phyloP scores from a whole-genome alignment of 2,888 invertebrate species.

The Gortyna flavago region DNA sequence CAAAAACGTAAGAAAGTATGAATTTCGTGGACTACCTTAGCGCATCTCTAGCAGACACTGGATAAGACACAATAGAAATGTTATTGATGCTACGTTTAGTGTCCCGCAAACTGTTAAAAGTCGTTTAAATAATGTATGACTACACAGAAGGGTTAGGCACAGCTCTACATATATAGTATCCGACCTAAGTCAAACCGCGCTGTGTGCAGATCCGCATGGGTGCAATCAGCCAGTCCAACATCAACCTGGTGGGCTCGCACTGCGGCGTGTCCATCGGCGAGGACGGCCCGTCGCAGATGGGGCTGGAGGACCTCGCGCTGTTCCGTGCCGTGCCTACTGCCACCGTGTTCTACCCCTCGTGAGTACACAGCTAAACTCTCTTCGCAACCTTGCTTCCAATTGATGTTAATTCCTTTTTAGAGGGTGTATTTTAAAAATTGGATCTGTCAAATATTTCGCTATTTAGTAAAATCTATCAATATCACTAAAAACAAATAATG shows the following conservation, averaged over 20 bases:
- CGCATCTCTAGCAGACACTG: too few species aligned
- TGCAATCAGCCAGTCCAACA: constrained; percentile 99
- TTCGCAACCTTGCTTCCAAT: too few species aligned
- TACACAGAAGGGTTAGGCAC: too few species aligned
- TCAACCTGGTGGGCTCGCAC: constrained; percentile 99
- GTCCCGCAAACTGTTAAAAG: background rate
- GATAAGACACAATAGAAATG: too few species aligned
- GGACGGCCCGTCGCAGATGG: constrained; percentile 99
- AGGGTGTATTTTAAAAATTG: too few species aligned
- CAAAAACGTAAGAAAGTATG: too few species aligned
- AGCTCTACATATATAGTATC: background rate
- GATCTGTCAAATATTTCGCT: too few species aligned
- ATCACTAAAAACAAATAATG: too few species aligned
- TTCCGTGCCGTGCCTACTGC: constrained; percentile 97
- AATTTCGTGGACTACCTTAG: too few species aligned
- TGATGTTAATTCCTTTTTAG: too few species aligned
- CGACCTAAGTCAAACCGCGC: too few species aligned
- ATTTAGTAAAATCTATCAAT: too few species aligned
- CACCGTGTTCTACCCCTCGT: constrained; percentile 93
- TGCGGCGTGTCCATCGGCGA: constrained; percentile 99
- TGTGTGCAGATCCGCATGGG: constrained; percentile 97
- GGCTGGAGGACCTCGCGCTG: constrained; percentile 98
- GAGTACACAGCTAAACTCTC: constrained; percentile 61
- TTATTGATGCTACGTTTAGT: background rate
- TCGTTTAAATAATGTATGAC: background rate